A percentile compares a stretch with the other conserved stretches of the same genome.
Conservation (phyloP, 2,888 invertebrate genomes). For the Pyralis farinalis region DNA sequence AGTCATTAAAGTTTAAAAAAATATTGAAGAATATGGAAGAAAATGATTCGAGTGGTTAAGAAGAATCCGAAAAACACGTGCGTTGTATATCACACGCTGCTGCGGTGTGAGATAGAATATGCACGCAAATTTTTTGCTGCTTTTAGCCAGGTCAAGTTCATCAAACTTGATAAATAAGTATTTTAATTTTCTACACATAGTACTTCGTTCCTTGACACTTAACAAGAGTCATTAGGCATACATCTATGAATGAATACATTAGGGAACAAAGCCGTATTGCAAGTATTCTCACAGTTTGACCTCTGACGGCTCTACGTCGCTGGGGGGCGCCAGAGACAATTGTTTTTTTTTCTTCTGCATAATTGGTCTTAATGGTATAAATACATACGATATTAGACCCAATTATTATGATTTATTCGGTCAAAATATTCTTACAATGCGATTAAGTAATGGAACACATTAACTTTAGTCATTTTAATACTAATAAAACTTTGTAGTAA, state of each 20-base stretch:
- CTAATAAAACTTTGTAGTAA: no score
- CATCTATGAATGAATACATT: background rate
- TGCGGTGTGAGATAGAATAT: no score
- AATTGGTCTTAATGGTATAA: slow-evolving; percentile 16
- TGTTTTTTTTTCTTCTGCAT: slow-evolving; percentile 15
- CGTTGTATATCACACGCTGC: no score
- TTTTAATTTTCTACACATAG: no score
- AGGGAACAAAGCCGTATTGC: slow-evolving; percentile 14
- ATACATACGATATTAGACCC: background rate
- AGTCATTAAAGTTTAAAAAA: no score
- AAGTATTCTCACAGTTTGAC: slow-evolving; percentile 17
- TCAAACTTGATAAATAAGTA: no score
- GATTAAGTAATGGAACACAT: background rate
- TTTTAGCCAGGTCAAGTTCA: no score
- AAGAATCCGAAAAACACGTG: no score
- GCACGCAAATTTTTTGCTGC: no score
- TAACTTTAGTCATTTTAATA: no score
- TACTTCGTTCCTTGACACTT: background rate
- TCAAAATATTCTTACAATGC: slow-evolving; percentile 3
- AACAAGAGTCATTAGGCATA: background rate
- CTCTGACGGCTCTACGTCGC: slow-evolving; percentile 12
- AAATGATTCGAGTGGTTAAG: no score
- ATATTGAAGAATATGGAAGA: no score
- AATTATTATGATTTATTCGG: slow-evolving; percentile 7
- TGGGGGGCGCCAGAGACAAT: slow-evolving; percentile 11